Evolutionary conservation across 2,113 vertebrate genomes (phyloP).

Genomic region (Bambusicola thoracicus): DNA sequence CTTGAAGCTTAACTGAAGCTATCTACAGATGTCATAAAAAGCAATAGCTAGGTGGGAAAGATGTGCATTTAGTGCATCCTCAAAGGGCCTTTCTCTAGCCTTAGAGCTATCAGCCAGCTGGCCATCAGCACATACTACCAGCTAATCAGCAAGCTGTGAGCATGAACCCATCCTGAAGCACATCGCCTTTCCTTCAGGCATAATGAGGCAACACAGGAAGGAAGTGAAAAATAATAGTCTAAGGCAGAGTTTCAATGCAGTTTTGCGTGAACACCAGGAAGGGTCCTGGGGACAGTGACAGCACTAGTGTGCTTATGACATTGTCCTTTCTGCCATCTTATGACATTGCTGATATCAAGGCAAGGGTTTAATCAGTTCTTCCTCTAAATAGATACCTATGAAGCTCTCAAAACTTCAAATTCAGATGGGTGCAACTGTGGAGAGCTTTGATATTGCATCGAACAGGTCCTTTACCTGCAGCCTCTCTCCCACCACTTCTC

Average conservation of each 20-base stretch:
- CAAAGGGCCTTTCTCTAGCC: not conserved
- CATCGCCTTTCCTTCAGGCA: not conserved
- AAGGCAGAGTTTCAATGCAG: not conserved
- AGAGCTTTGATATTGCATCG: not conserved
- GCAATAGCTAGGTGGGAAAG: not conserved
- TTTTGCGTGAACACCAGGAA: not conserved
- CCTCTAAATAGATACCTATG: not conserved
- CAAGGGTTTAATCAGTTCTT: not conserved
- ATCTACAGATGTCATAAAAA: not conserved
- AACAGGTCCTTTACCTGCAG: not conserved
- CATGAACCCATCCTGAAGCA: accelerated
- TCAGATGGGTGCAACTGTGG: not conserved
- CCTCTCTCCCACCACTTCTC: not conserved
- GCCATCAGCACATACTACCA: not conserved
- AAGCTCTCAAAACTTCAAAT: not conserved
- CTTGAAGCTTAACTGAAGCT: not conserved
- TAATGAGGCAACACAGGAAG: not conserved
- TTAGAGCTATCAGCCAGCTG: not conserved
- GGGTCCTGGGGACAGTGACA: not conserved
- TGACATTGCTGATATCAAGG: not conserved
- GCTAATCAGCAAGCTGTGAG: not conserved
- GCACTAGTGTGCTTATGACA: too few species aligned
- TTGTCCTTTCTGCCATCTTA: not conserved
- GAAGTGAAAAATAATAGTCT: not conserved
- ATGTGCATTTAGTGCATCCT: not conserved